A percentile compares a stretch with the other conserved stretches of the same genome.
phyloP scores from a whole-genome alignment of 2,113 vertebrate genomes.

The Chaetodon auriga region DNA sequence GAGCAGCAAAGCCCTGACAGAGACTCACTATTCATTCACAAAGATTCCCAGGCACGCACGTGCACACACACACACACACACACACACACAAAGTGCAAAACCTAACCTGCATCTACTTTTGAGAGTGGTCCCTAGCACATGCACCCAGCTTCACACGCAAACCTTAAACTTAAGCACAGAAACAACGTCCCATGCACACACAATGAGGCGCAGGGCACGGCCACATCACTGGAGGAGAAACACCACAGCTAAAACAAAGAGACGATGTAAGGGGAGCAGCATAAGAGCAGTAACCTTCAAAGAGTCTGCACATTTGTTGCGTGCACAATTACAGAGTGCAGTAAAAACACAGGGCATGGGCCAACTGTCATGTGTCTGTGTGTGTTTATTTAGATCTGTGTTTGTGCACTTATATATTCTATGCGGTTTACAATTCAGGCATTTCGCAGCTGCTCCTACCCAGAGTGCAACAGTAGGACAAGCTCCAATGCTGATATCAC shows the following conservation, averaged over 20 bases:
- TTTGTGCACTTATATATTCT: slow-evolving; percentile 12
- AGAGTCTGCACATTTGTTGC: slow-evolving; percentile 50
- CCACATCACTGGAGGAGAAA: slow-evolving; percentile 40
- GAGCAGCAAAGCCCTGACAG: background rate
- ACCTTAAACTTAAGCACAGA: background rate
- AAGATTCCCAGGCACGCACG: background rate
- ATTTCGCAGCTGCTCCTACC: slow-evolving; percentile 12
- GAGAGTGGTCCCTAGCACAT: background rate
- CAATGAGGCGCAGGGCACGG: slow-evolving; percentile 11
- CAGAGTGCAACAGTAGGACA: background rate
- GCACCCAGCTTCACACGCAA: background rate
- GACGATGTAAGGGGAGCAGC: slow-evolving; percentile 14
- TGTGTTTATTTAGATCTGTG: slow-evolving; percentile 16
- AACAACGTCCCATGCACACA: background rate
- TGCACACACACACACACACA: background rate
- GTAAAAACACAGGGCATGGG: slow-evolving; percentile 37
- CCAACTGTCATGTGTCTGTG: slow-evolving; percentile 24
- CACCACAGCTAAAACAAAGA: slow-evolving; percentile 47
- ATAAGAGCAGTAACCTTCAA: slow-evolving; percentile 65
- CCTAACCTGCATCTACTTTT: background rate
- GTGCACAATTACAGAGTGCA: slow-evolving; percentile 65
- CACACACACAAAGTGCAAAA: background rate
- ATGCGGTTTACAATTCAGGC: slow-evolving; percentile 27
- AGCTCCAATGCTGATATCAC: background rate
- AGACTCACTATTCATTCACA: slow-evolving; percentile 16